Conservation (phyloP, 2,888 invertebrate species). For the Elysia crispata region DNA sequence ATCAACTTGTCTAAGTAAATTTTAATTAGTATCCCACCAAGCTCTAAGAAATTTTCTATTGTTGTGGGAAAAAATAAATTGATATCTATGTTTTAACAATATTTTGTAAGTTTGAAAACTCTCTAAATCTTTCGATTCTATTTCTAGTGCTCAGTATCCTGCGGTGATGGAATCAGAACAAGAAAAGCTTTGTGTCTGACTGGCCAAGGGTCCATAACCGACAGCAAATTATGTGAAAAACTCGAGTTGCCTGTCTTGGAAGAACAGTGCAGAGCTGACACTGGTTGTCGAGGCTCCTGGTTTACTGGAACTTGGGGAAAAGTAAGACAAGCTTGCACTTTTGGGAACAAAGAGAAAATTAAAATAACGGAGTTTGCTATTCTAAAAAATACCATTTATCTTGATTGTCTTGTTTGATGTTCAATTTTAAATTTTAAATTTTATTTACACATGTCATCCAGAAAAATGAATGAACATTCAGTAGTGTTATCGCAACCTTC, state of each 20-base stretch:
- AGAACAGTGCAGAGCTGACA: slow-evolving; percentile 58
- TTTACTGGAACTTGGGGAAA: slow-evolving; percentile 66
- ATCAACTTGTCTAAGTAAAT: too few relatives aligned
- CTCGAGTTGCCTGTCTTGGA: slow-evolving; percentile 55
- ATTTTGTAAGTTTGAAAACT: not conserved
- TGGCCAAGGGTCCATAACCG: slow-evolving; percentile 52
- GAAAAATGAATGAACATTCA: too few relatives aligned
- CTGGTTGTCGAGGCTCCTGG: slow-evolving; percentile 63
- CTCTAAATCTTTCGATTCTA: not conserved
- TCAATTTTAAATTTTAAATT: too few relatives aligned
- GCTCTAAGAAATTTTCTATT: too few relatives aligned
- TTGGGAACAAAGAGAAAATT: not conserved
- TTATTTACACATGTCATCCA: too few relatives aligned
- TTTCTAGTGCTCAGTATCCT: slow-evolving; percentile 70
- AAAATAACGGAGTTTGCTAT: too few relatives aligned
- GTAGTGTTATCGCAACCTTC: too few relatives aligned
- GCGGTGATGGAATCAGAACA: slow-evolving; percentile 66
- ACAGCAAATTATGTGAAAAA: slow-evolving; percentile 51
- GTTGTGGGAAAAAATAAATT: too few relatives aligned
- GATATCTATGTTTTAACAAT: too few relatives aligned
- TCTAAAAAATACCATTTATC: too few relatives aligned
- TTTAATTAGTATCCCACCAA: too few relatives aligned
- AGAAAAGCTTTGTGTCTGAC: slow-evolving; percentile 58
- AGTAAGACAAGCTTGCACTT: slow-evolving; percentile 60
- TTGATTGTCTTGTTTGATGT: too few relatives aligned